Base-by-base conservation (phyloP, 2,797 vertebrate genomes). In the Pipistrellus nathusii region DNA sequence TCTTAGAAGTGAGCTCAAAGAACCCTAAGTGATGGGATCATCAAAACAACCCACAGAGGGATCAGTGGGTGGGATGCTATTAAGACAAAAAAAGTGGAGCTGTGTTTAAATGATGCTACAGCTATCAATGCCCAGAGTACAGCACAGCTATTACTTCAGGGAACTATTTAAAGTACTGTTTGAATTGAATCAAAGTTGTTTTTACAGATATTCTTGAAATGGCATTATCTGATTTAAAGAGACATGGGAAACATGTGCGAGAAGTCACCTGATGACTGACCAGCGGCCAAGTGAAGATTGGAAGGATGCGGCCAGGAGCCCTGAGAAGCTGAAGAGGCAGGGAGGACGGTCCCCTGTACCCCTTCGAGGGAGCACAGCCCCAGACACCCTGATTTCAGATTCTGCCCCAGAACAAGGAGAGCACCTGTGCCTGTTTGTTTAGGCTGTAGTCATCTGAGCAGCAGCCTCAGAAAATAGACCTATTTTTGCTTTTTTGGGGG, bases 201-300 rank as follows among this genome's bases (percentile, higher is more conserved):
- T 95, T 94, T 78, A 90, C 90, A 97, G 44, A 69, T 27, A 44
- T 15, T 97, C 90, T 95, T 94, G 66, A 94, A 92, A 96, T 66
- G 85, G 18, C 18, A 76, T 75, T 87, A 93, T 94, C 59, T 73
- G 57, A 96, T 55, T 91, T 97, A 91, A 93, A 93, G 84, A 92
- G 81, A 93, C 64, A 59, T 46, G 76, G 69, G 59, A 62, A 62
- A 30, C 27, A 62, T 6, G 59, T 62, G 59, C 6, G 5, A 62
- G 8, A 62, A 62, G 59, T 62, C 59, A 62, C 14, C 59, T 62
- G 59, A 30, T 30, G 27, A 30, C 59, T 30, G 59, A 30, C 27
- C 59, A 62, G 59, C 12, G 5, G 12, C 27, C 59, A 62, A 62
- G 27, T 30, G 59, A 30, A 30, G 59, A 62, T 3, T 62, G 27